Percentiles rank a stretch among this genome's conserved stretches.
Evolutionary conservation across 2,113 vertebrate species (phyloP).

Genomic region (Hippotragus niger): DNA sequence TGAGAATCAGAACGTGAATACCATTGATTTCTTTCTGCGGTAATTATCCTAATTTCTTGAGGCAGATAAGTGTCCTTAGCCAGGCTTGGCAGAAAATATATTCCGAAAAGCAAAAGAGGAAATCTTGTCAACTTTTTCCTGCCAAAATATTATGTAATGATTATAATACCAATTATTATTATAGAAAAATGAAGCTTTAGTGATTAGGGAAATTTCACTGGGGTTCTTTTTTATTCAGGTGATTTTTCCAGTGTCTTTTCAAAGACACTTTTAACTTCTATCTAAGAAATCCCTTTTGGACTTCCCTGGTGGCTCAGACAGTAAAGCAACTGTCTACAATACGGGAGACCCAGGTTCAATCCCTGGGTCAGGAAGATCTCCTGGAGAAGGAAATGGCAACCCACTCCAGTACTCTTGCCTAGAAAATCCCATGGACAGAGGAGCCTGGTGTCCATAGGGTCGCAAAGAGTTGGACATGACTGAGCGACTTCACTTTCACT

Average conservation of each 20-base stretch:
- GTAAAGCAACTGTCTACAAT: no score
- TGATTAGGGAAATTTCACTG: background rate
- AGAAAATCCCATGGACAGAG: background rate
- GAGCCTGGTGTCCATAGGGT: background rate
- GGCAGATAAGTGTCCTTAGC: background rate
- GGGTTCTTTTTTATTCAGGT: background rate
- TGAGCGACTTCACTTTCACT: background rate
- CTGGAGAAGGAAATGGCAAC: background rate
- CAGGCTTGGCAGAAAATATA: background rate
- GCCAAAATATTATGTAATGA: background rate
- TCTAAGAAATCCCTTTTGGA: background rate
- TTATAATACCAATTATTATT: background rate
- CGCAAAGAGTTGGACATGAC: background rate
- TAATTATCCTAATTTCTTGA: constrained; percentile 12
- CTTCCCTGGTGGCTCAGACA: no score
- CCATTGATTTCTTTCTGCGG: background rate
- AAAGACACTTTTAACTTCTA: background rate
- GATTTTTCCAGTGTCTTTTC: background rate
- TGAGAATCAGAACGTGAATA: background rate
- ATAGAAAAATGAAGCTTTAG: background rate
- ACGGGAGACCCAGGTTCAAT: no score
- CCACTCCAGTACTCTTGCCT: background rate
- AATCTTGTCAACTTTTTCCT: background rate
- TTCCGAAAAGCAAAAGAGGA: background rate
- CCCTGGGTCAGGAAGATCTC: no score